These are phyloP conservation scores for Crotalus horridus DNA, from an alignment of 2,113 vertebrate species.

Conservation along the genomic window DNA sequence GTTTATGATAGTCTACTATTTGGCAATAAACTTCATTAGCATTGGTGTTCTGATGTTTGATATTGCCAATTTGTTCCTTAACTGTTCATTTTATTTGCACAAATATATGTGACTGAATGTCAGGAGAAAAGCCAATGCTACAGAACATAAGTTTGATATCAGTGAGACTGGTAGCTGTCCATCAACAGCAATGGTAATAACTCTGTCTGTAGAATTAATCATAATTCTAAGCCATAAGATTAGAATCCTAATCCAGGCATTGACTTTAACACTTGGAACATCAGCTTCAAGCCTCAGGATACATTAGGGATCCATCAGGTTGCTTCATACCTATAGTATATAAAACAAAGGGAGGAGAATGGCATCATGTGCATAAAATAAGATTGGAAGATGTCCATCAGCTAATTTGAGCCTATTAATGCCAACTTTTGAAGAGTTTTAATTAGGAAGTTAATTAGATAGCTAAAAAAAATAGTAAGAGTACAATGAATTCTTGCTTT, in stretches of 20 bases:
- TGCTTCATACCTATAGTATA: neutral
- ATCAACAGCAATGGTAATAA: neutral
- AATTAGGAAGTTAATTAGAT: neutral
- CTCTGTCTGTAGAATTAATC: neutral
- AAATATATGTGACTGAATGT: neutral
- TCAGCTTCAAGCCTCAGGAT: neutral
- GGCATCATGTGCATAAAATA: neutral
- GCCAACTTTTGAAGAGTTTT: neutral
- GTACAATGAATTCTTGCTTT: neutral
- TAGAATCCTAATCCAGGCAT: neutral
- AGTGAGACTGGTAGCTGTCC: neutral
- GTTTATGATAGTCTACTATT: neutral
- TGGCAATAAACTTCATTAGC: neutral
- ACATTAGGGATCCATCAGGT: neutral
- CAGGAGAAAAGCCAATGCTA: neutral
- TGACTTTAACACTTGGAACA: neutral
- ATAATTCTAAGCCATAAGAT: neutral
- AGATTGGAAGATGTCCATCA: neutral
- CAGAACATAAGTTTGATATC: neutral
- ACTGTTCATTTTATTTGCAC: neutral
- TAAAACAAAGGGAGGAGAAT: neutral
- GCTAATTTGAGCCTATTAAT: neutral
- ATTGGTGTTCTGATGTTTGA: neutral
- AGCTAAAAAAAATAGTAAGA: neutral
- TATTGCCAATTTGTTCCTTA: neutral